phyloP scores from a whole-genome alignment of 2,113 vertebrate species.

The Glareola pratincola region DNA sequence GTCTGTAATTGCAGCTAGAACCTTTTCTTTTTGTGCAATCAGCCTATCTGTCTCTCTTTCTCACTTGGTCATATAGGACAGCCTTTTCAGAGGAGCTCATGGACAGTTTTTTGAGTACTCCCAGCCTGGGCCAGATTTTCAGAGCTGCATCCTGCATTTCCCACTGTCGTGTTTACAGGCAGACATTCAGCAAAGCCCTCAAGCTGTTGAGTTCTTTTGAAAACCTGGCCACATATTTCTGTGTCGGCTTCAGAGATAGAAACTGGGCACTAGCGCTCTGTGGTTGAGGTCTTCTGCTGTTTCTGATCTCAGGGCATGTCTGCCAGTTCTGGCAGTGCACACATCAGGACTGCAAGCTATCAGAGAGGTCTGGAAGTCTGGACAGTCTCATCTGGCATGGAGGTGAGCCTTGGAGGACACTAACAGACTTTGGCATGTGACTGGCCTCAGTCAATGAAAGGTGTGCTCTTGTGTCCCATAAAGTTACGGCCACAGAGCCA shows the following conservation, averaged over 20 bases:
- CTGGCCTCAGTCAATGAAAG: not conserved
- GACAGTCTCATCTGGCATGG: not conserved
- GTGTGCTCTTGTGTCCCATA: not conserved
- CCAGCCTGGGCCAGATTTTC: not conserved
- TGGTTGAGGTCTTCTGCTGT: not conserved
- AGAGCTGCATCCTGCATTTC: not conserved
- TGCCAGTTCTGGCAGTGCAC: not conserved
- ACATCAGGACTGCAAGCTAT: not conserved
- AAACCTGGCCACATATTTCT: not conserved
- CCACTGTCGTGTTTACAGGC: not conserved
- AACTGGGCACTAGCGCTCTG: not conserved
- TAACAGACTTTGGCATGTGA: not conserved
- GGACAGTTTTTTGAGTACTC: not conserved
- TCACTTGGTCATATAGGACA: not conserved
- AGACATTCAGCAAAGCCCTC: not conserved
- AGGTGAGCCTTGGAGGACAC: not conserved
- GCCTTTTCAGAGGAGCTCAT: not conserved
- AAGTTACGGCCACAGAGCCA: not conserved
- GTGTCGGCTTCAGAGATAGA: not conserved
- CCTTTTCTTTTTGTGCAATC: not conserved
- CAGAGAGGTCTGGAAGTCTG: not conserved
- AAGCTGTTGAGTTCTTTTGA: not conserved
- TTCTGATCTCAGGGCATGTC: not conserved
- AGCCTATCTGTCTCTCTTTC: not conserved
- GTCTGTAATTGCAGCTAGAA: not conserved